These are phyloP conservation scores for Gadopsis marmoratus DNA, from an alignment of 2,797 vertebrate genomes.

Conservation along the genomic window DNA sequence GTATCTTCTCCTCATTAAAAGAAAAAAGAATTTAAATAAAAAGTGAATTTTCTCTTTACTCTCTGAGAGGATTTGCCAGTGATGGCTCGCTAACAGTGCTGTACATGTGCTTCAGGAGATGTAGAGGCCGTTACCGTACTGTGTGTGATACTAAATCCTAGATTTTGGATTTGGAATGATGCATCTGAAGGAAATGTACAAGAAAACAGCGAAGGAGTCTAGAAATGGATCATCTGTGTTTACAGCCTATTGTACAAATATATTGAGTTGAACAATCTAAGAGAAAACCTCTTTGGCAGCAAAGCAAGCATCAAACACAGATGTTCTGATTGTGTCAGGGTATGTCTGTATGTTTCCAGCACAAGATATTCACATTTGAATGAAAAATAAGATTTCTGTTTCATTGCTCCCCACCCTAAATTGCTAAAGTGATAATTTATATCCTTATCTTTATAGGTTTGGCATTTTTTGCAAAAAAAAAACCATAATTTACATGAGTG, in stretches of 20 bases:
- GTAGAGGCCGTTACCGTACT: not conserved
- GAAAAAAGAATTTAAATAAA: constrained; percentile 1
- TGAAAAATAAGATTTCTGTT: not conserved
- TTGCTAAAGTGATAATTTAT: not conserved
- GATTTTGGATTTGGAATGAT: constrained; percentile 13
- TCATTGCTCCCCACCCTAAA: not conserved
- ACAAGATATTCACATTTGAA: not conserved
- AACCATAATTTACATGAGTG: not conserved
- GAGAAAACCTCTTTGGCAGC: not conserved
- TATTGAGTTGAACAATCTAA: not conserved
- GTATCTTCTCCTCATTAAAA: constrained; percentile 20
- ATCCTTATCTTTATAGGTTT: not conserved
- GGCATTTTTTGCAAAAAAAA: not conserved
- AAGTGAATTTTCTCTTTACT: constrained; percentile 11
- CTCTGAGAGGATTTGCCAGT: constrained; percentile 6
- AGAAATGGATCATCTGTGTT: constrained; percentile 1
- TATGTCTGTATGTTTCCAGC: not conserved
- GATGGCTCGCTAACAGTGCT: constrained; percentile 20
- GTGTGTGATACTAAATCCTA: constrained; percentile 33
- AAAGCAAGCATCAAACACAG: constrained; percentile 6
- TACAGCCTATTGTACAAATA: not conserved
- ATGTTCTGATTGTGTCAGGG: not conserved
- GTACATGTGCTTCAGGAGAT: constrained; percentile 18
- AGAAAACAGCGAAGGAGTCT: constrained; percentile 9
- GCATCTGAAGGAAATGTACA: not conserved